A percentile compares a stretch with the other conserved stretches of the same genome.
phyloP scores from a whole-genome alignment of 2,113 vertebrate species.

The Terrapene triunguis region DNA sequence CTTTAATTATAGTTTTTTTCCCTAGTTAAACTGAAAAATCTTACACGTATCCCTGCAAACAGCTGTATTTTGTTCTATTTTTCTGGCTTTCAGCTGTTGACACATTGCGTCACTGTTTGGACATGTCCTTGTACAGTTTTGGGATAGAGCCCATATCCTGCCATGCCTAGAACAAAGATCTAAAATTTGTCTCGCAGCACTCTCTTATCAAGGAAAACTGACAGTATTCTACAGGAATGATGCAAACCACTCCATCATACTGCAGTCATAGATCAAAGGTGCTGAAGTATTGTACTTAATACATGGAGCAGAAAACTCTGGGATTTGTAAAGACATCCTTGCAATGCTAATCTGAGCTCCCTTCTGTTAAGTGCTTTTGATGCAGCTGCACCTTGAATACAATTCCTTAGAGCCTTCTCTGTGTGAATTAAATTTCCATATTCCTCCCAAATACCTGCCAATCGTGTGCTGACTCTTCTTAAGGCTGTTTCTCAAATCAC shows the following conservation, averaged over 20 bases:
- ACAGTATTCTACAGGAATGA: neutral
- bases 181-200: conserved; percentile 43
- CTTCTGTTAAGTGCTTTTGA: neutral
- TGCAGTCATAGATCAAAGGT: neutral
- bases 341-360: neutral
- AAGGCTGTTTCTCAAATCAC: neutral
- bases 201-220: neutral
- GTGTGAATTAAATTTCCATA: neutral
- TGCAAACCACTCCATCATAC: neutral
- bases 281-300: neutral
- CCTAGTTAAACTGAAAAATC: neutral
- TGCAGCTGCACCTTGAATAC: neutral
- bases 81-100: neutral
- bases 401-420: neutral
- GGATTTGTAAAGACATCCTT: neutral
- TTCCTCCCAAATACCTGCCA: accelerated
- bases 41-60: neutral
- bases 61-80: neutral
- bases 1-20: neutral
- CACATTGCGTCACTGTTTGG: conserved; percentile 66
- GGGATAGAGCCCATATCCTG: conserved; percentile 92
- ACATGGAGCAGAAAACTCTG: neutral
- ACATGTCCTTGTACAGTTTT: conserved; percentile 83
- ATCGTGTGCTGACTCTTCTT: neutral
- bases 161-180: conserved; percentile 92